Conservation (phyloP, 2,797 vertebrate species). For the Neostethus bicornis region DNA sequence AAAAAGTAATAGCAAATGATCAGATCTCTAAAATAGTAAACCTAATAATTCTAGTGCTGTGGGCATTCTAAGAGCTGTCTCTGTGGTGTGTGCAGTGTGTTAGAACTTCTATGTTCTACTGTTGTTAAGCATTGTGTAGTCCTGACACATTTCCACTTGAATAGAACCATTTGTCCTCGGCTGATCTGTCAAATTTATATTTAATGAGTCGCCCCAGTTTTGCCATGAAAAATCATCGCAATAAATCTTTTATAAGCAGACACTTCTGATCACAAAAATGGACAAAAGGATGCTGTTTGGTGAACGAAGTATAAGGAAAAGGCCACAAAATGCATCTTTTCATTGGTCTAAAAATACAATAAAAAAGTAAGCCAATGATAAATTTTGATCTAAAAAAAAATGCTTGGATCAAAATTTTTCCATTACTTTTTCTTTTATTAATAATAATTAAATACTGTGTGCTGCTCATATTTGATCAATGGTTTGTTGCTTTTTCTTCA, state of each 20-base stretch:
- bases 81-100: not conserved
- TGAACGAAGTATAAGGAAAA: not conserved
- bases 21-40: slow-evolving; percentile 23
- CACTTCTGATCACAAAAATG: slow-evolving; percentile 19
- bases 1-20: slow-evolving; percentile 38
- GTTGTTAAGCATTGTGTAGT: not conserved
- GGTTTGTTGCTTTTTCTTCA: not conserved
- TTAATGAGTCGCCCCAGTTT: slow-evolving; percentile 26
- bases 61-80: slow-evolving; percentile 2
- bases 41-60: slow-evolving; percentile 24
- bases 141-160: not conserved
- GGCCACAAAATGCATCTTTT: not conserved
- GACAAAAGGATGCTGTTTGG: slow-evolving; percentile 5
- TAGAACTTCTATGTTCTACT: not conserved
- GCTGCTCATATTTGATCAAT: slow-evolving; percentile 5
- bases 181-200: slow-evolving; percentile 12
- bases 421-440: not conserved
- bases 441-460: not conserved
- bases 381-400: not conserved
- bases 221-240: slow-evolving; percentile 6
- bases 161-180: slow-evolving; percentile 1
- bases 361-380: not conserved
- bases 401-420: not conserved
- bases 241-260: slow-evolving; percentile 35
- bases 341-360: not conserved